phyloP scores from a whole-genome alignment of 2,888 invertebrate species.

The Parasteatoda lunata region DNA sequence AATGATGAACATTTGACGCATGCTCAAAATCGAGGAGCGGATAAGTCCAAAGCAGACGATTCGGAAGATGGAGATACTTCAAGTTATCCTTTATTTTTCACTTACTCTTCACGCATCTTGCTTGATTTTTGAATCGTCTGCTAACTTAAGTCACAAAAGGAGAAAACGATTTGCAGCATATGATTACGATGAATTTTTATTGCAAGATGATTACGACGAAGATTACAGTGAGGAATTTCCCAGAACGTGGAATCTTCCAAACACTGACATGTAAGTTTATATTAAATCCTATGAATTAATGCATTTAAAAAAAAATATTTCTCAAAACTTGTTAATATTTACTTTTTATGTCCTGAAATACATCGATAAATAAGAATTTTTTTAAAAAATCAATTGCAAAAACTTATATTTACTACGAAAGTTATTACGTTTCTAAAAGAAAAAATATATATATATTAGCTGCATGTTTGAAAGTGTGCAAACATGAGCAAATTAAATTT shows the following conservation, averaged over 20 bases:
- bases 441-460: no score
- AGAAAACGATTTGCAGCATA: neutral
- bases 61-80: conserved; percentile 42
- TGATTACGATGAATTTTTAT: conserved; percentile 21
- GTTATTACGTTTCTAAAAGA: no score
- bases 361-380: no score
- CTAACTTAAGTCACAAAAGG: neutral
- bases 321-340: no score
- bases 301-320: no score
- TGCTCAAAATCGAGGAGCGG: conserved; percentile 4
- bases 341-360: no score
- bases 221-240: conserved; percentile 56
- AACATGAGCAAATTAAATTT: no score
- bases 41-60: conserved; percentile 38
- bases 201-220: conserved; percentile 31
- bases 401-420: no score
- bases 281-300: neutral
- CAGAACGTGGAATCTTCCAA: conserved; percentile 44
- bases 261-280: conserved; percentile 37
- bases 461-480: no score
- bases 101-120: neutral
- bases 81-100: conserved; percentile 23
- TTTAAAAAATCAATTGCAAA: no score
- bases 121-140: neutral
- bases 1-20: conserved; percentile 28